Conservation (phyloP, 2,797 vertebrate species). For the Decapterus maruadsi region DNA sequence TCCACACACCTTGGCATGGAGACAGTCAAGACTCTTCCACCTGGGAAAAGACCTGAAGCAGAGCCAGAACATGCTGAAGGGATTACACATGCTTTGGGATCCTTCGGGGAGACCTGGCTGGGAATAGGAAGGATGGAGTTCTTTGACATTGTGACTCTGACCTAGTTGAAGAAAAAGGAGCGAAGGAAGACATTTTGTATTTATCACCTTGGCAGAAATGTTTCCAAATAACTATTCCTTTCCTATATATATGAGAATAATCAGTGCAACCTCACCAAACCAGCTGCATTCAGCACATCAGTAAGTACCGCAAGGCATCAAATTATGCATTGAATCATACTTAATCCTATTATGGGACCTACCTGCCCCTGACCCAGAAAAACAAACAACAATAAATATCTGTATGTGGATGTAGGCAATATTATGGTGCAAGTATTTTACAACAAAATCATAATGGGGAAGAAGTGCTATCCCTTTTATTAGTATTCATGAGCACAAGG, state of each 20-base stretch:
- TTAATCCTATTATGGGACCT: not conserved
- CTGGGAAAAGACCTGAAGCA: conserved; percentile 11
- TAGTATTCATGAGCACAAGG: not conserved
- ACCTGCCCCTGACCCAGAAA: not conserved
- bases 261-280: not conserved
- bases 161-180: conserved; percentile 3
- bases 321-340: conserved; percentile 5
- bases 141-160: conserved; percentile 12
- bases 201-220: not conserved
- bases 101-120: not conserved
- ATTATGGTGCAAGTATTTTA: not conserved
- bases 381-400: not conserved
- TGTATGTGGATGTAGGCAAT: not conserved
- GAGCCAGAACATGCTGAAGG: conserved; percentile 7
- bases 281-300: not conserved
- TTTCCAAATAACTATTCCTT: conserved; percentile 8
- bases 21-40: not conserved
- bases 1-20: not conserved
- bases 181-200: conserved; percentile 3
- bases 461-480: not conserved
- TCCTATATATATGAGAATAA: conserved; percentile 19
- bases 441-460: not conserved
- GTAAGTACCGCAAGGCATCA: conserved; percentile 7
- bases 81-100: conserved; percentile 20
- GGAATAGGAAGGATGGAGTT: not conserved